Evolutionary conservation across 2,797 vertebrate species (phyloP).

Genomic region (Cyclura pinguis): DNA sequence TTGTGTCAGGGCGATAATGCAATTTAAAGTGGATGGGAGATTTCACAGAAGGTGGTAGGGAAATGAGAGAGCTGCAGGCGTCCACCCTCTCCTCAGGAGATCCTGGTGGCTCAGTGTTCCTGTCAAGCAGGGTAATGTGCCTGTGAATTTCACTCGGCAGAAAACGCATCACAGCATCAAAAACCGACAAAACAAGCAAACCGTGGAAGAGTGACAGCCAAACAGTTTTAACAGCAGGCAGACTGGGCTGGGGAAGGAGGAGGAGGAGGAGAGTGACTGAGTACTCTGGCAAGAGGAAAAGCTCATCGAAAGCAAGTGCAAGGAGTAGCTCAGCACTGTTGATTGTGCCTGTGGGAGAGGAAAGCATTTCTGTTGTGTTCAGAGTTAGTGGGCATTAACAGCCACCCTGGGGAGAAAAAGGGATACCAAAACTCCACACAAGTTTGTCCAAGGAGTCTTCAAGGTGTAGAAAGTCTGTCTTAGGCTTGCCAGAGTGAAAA

Average conservation of each 20-base stretch:
- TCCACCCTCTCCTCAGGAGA: slow-evolving; percentile 38
- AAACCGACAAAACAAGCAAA: slow-evolving; percentile 73
- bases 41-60: slow-evolving; percentile 55
- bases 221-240: slow-evolving; percentile 62
- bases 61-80: slow-evolving; percentile 58
- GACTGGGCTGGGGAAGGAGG: neutral
- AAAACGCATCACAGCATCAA: slow-evolving; percentile 69
- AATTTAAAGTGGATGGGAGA: slow-evolving; percentile 69
- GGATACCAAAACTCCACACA: neutral
- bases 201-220: slow-evolving; percentile 71
- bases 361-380: slow-evolving; percentile 47
- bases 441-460: too few relatives aligned
- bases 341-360: neutral
- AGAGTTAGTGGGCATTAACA: slow-evolving; percentile 40
- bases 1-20: slow-evolving; percentile 54
- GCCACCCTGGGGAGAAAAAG: neutral
- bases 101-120: slow-evolving; percentile 36
- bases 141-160: slow-evolving; percentile 75
- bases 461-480: too few relatives aligned
- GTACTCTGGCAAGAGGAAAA: slow-evolving; percentile 48
- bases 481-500: too few relatives aligned
- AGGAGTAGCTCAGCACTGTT: slow-evolving; percentile 7
- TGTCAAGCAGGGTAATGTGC: slow-evolving; percentile 71
- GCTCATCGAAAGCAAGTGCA: slow-evolving; percentile 55
- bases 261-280: neutral